phyloP scores from a whole-genome alignment of 37 sponge, comb jelly and placozoan species.

The Bolinopsis microptera region DNA sequence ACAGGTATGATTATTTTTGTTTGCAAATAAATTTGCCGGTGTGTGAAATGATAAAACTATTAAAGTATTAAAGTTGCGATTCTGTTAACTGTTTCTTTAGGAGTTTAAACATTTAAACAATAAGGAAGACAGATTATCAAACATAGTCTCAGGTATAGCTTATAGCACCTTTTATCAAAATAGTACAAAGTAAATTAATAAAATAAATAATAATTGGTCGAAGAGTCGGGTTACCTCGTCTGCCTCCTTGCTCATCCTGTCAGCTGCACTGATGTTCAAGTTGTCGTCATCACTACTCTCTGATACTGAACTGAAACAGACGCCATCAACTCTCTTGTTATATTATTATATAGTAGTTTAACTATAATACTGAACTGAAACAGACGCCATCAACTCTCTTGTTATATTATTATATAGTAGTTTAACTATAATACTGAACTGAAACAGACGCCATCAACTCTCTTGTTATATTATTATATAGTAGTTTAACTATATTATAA shows the following conservation, averaged over 20 bases:
- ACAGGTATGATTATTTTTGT: too few relatives aligned
- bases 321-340: not conserved
- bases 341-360: not conserved
- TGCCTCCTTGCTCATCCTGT: constrained; percentile 23
- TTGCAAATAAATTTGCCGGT: too few relatives aligned
- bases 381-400: not conserved
- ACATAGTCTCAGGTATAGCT: too few relatives aligned
- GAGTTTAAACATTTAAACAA: too few relatives aligned
- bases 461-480: not conserved
- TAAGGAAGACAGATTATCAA: too few relatives aligned
- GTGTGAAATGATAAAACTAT: too few relatives aligned
- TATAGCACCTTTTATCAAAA: too few relatives aligned
- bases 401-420: not conserved
- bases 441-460: not conserved
- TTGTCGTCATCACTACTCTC: constrained; percentile 30
- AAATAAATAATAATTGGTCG: too few relatives aligned
- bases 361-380: not conserved
- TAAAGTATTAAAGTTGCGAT: too few relatives aligned
- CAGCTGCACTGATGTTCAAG: not conserved
- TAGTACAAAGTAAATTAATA: too few relatives aligned
- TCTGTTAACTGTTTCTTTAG: too few relatives aligned
- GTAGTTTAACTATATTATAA: not conserved
- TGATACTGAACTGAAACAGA: constrained; percentile 3
- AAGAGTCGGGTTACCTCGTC: constrained; percentile 63
- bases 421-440: not conserved